Conservation (phyloP, 2,797 vertebrate species). For the Tadarida brasiliensis region DNA sequence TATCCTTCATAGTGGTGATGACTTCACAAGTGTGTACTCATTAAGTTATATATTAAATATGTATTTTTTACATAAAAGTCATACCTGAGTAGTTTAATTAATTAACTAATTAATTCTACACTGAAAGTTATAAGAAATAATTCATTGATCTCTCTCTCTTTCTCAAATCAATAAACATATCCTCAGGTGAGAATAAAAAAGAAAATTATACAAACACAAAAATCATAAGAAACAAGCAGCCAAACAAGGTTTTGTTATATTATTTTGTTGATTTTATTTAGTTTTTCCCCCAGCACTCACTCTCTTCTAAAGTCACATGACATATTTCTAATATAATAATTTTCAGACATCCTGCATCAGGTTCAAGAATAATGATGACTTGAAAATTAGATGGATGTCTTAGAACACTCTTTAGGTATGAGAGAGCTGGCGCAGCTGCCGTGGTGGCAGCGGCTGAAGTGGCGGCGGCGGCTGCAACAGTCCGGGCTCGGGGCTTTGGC, state of each 20-base stretch:
- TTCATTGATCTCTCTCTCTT: not conserved
- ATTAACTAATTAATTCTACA: not conserved
- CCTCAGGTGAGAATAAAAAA: too few species aligned
- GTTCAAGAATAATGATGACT: too few species aligned
- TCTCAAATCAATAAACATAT: too few species aligned
- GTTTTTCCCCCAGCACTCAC: not conserved
- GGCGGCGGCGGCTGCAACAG: constrained; percentile 24
- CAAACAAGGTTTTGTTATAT: not conserved
- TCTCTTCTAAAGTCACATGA: not conserved
- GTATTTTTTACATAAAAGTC: not conserved
- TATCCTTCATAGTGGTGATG: not conserved
- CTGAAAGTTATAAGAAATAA: not conserved
- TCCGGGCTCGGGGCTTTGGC: constrained; percentile 55
- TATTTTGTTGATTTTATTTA: not conserved
- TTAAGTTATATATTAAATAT: not conserved
- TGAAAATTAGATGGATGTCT: too few species aligned
- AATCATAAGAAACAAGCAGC: not conserved
- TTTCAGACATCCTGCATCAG: too few species aligned
- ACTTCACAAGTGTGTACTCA: not conserved
- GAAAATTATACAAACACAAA: not conserved
- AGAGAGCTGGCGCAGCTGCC: constrained; percentile 78
- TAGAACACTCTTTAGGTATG: not conserved
- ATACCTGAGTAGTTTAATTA: not conserved
- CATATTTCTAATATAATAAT: too few species aligned
- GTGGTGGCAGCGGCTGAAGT: constrained; percentile 71